These are phyloP conservation scores for Parauchenoglanis punctatus DNA, from an alignment of 2,797 vertebrate species.

Conservation along the genomic window DNA sequence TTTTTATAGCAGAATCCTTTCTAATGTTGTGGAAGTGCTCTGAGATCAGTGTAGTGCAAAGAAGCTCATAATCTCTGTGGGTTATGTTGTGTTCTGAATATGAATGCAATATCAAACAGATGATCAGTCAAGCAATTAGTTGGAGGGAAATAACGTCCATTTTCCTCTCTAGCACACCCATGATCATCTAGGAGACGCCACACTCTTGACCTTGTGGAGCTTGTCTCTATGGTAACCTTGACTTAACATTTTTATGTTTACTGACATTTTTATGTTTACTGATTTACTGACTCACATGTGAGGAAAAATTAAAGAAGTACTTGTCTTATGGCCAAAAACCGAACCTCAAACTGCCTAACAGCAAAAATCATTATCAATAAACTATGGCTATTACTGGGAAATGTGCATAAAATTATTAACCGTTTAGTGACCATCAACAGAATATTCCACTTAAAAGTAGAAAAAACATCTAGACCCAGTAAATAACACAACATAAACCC, in stretches of 20 bases:
- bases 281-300: constrained; percentile 14
- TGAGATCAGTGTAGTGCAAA: neutral
- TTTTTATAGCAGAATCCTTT: neutral
- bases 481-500: neutral
- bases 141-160: neutral
- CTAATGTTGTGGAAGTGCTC: neutral
- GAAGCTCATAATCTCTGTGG: neutral
- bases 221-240: constrained; percentile 34
- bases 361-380: neutral
- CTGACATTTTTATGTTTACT: neutral
- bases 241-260: neutral
- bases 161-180: neutral
- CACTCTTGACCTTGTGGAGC: neutral
- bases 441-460: neutral
- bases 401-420: neutral
- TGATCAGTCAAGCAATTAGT: neutral
- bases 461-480: neutral
- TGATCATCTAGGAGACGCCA: neutral
- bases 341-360: constrained; percentile 4
- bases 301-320: neutral
- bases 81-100: neutral
- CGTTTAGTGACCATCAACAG: neutral
- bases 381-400: neutral
- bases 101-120: neutral
- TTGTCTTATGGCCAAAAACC: neutral